Evolutionary conservation across 2,888 invertebrate genomes (phyloP).

Genomic region (Myathropa florea): DNA sequence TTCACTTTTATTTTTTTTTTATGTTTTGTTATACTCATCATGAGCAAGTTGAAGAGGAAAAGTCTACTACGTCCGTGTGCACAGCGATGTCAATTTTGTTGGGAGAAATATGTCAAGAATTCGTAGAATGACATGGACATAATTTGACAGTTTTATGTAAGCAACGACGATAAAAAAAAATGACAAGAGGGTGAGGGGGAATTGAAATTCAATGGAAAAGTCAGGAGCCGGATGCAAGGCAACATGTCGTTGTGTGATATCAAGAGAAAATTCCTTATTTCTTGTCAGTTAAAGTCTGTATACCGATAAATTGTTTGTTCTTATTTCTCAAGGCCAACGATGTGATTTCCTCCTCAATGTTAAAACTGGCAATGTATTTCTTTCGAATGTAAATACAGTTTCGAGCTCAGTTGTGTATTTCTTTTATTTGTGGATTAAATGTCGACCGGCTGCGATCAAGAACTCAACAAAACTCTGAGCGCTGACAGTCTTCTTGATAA

Average conservation of each 20-base stretch:
- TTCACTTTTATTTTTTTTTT: neutral
- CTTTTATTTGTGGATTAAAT: too few relatives aligned
- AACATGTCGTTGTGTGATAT: neutral
- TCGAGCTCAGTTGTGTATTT: neutral
- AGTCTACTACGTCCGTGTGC: neutral
- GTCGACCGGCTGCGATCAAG: too few relatives aligned
- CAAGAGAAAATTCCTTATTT: neutral
- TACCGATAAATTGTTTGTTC: neutral
- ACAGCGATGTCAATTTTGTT: neutral
- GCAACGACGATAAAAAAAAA: neutral
- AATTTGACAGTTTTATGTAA: neutral
- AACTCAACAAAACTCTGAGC: too few relatives aligned
- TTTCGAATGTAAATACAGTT: neutral
- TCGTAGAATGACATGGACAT: neutral
- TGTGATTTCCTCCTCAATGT: neutral
- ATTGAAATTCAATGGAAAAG: neutral
- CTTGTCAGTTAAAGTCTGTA: neutral
- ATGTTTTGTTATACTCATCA: neutral
- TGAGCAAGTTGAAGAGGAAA: neutral
- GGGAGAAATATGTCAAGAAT: neutral
- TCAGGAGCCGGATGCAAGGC: neutral
- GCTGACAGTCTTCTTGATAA: too few relatives aligned
- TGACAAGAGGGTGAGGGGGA: neutral
- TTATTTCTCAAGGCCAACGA: neutral
- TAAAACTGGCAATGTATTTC: neutral